Conservation (phyloP, 2,113 vertebrate species). For the Emydura subglobosa region DNA sequence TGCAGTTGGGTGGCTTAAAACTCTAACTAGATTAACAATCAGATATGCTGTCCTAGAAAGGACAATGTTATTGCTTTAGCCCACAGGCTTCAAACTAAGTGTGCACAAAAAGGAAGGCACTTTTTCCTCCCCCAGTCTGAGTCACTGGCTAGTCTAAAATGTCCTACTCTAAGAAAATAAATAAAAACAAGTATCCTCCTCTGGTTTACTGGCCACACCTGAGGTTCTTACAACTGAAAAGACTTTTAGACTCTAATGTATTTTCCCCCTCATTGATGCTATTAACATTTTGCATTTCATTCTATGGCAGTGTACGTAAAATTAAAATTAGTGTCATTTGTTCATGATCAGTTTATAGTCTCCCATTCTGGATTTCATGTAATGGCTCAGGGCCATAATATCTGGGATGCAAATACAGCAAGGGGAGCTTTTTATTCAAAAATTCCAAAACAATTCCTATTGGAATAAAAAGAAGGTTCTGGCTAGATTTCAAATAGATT, state of each 20-base stretch:
- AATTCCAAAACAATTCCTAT: not conserved
- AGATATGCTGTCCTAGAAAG: not conserved
- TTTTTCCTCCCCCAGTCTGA: not conserved
- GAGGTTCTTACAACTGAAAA: not conserved
- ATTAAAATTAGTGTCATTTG: not conserved
- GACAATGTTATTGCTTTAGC: rapidly evolving
- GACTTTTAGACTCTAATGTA: not conserved
- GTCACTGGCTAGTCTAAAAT: not conserved
- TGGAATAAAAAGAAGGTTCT: not conserved
- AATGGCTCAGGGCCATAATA: not conserved
- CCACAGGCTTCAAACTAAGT: not conserved
- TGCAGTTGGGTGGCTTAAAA: not conserved
- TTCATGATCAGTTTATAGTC: not conserved
- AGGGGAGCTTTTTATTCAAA: not conserved
- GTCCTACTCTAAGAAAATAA: not conserved
- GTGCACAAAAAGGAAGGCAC: not conserved
- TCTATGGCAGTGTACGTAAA: not conserved
- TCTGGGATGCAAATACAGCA: not conserved
- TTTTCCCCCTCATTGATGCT: not conserved
- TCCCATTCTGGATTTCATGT: not conserved
- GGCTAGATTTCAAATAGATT: rapidly evolving
- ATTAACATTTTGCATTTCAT: not conserved
- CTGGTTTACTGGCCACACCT: not conserved
- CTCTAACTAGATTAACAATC: not conserved
- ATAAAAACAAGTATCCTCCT: not conserved